Conservation (phyloP, 2,113 vertebrate genomes). For the Pachycephala philippinensis region DNA sequence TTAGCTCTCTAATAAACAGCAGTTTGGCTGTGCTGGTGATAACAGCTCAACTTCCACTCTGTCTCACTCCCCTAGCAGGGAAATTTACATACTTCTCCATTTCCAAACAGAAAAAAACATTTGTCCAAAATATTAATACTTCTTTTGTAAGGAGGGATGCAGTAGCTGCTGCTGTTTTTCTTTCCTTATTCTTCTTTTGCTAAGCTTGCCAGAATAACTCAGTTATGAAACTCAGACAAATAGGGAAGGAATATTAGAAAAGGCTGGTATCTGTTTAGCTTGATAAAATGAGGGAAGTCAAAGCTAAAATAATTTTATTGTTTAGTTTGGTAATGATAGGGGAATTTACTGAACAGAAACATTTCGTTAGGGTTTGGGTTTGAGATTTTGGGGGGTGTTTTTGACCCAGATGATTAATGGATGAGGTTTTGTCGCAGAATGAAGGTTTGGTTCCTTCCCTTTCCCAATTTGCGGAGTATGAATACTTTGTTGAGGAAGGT, state of each 20-base stretch:
- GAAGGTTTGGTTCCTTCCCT: neutral
- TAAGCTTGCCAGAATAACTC: neutral
- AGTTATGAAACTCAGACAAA: neutral
- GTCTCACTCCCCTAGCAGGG: neutral
- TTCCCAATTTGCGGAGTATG: neutral
- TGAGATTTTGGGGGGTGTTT: neutral
- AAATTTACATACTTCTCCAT: neutral
- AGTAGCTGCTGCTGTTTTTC: neutral
- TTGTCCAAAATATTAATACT: neutral
- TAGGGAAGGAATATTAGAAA: neutral
- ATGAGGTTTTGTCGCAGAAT: neutral
- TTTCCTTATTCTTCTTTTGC: neutral
- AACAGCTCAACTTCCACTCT: neutral
- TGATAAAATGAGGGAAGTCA: neutral
- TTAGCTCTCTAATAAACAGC: neutral
- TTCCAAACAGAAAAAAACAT: neutral
- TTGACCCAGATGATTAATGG: neutral
- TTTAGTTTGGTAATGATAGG: neutral
- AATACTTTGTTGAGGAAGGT: neutral
- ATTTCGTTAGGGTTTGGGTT: neutral
- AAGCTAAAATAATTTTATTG: neutral
- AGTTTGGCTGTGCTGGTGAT: neutral
- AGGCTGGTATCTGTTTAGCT: neutral
- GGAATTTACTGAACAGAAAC: neutral
- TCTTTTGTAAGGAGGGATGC: neutral